Percentiles rank a stretch among this genome's conserved stretches.
Conservation (phyloP, 2,797 vertebrate genomes). For the Sarcoramphus papa region DNA sequence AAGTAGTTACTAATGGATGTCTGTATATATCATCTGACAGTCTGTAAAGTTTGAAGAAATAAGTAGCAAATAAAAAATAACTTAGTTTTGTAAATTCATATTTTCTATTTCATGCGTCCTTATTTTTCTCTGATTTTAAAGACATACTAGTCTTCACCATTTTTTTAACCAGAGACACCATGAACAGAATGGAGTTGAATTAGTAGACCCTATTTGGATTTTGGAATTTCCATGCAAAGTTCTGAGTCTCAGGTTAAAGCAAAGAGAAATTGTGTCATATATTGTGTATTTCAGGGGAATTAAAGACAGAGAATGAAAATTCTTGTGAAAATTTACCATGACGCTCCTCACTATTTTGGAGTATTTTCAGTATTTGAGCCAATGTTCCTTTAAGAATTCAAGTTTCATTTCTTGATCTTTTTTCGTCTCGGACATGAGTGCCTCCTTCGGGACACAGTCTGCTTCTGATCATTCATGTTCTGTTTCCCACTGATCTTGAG, state of each 20-base stretch:
- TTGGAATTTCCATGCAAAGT: background rate
- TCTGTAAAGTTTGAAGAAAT: background rate
- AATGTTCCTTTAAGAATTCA: background rate
- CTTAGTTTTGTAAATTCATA: background rate
- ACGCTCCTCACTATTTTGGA: rapidly evolving
- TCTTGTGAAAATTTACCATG: background rate
- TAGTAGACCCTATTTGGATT: background rate
- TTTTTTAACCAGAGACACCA: background rate
- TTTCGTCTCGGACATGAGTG: background rate
- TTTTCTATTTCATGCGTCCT: background rate
- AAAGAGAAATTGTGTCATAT: background rate
- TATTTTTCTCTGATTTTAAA: background rate
- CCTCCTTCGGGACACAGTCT: background rate
- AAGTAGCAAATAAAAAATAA: background rate
- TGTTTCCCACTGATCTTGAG: background rate
- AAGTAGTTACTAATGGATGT: background rate
- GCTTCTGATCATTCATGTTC: background rate
- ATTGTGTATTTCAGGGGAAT: background rate
- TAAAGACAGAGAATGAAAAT: background rate
- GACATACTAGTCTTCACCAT: rapidly evolving
- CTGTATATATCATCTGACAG: background rate
- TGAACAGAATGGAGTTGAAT: background rate
- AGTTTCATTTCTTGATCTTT: background rate
- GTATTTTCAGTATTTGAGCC: background rate
- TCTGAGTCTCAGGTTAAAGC: background rate